Conservation (phyloP, 2,113 vertebrate species). For the Protobothrops mucrosquamatus region DNA sequence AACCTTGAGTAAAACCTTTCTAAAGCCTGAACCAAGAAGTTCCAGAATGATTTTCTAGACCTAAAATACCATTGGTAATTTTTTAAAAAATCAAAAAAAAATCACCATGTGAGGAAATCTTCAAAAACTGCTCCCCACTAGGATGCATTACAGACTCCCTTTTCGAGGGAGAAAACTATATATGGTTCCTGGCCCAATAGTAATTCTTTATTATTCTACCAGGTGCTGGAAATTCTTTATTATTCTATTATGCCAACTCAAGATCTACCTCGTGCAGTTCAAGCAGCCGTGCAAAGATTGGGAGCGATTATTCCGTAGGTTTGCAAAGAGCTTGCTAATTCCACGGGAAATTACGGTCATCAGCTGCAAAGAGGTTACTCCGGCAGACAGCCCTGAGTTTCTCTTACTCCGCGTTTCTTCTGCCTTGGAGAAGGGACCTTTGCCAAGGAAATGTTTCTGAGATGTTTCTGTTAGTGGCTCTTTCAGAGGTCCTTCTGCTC, state of each 20-base stretch:
- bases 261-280: background rate
- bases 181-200: slow-evolving; percentile 8
- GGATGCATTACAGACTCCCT: background rate
- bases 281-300: background rate
- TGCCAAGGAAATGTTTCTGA: slow-evolving; percentile 17
- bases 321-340: slow-evolving; percentile 22
- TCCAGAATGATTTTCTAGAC: too few relatives aligned
- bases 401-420: background rate
- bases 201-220: background rate
- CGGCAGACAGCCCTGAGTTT: background rate
- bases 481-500: slow-evolving; percentile 60
- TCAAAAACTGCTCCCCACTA: background rate
- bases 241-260: background rate
- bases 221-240: background rate
- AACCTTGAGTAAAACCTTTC: too few relatives aligned
- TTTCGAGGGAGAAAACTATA: background rate
- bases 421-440: background rate
- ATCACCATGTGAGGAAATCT: background rate
- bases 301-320: background rate
- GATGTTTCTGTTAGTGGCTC: slow-evolving; percentile 71
- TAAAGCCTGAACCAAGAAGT: too few relatives aligned
- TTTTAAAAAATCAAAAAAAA: too few relatives aligned
- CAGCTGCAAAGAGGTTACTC: background rate
- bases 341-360: background rate
- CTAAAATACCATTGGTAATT: too few relatives aligned